A percentile compares a stretch with the other conserved stretches of the same genome.
These are phyloP conservation scores for Ptiloglossa arizonensis DNA, from an alignment of 1,140 invertebrate genomes.

Conservation along the genomic window DNA sequence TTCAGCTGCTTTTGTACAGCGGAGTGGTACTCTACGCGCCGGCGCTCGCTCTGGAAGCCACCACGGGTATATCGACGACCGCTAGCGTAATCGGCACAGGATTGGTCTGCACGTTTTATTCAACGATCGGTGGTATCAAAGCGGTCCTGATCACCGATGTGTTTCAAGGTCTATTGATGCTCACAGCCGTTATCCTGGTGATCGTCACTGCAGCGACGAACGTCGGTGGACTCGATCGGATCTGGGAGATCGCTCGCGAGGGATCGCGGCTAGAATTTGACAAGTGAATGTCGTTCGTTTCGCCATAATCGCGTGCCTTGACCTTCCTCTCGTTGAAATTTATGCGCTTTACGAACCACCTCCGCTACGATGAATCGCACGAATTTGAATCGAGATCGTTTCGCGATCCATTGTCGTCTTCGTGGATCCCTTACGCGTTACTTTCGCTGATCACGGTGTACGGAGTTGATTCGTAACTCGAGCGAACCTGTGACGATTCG, in stretches of 20 bases:
- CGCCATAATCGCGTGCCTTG: not conserved
- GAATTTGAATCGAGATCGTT: no score
- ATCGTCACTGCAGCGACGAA: slow-evolving; percentile 87
- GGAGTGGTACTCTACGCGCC: slow-evolving; percentile 96
- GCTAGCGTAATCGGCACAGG: slow-evolving; percentile 90
- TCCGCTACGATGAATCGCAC: no score
- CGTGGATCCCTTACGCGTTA: no score
- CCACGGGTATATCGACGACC: slow-evolving; percentile 88
- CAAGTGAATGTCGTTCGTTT: slow-evolving; percentile 82
- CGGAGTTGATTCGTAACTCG: no score
- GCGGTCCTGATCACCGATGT: slow-evolving; percentile 93
- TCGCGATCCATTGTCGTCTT: no score
- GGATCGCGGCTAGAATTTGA: slow-evolving; percentile 87
- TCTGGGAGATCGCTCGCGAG: slow-evolving; percentile 86
- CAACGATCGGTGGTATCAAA: slow-evolving; percentile 93
- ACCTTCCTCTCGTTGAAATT: not conserved
- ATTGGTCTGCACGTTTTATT: slow-evolving; percentile 92
- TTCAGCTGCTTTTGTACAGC: slow-evolving; percentile 95
- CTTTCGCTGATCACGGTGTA: no score
- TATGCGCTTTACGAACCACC: no score
- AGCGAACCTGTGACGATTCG: no score
- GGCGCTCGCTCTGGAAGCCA: slow-evolving; percentile 93
- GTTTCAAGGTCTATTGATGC: slow-evolving; percentile 91
- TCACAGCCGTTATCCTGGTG: slow-evolving; percentile 87
- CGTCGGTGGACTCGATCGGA: slow-evolving; percentile 84